These are phyloP conservation scores for Chloroclystis v-ata DNA, from an alignment of 2,888 invertebrate genomes.

Conservation along the genomic window DNA sequence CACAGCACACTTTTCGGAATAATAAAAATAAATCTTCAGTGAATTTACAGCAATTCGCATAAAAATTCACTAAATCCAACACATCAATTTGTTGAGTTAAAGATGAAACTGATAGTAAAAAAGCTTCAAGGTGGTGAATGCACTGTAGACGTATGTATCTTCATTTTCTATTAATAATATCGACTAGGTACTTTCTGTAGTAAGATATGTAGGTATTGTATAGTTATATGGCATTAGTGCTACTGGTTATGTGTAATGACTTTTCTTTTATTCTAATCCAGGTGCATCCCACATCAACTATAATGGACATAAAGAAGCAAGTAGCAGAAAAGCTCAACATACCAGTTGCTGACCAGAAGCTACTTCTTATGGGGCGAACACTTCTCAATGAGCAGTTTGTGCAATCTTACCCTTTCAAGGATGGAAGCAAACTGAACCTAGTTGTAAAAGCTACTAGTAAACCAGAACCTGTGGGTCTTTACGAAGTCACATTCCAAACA, in stretches of 20 bases:
- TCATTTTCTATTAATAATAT: background rate
- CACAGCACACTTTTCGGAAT: too few species aligned
- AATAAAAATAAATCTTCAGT: too few species aligned
- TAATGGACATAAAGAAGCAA: constrained; percentile 83
- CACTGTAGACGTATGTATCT: constrained; percentile 77
- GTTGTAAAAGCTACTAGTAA: constrained; percentile 84
- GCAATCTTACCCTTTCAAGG: constrained; percentile 84
- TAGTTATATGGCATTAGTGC: too few species aligned
- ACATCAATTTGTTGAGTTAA: constrained; percentile 22
- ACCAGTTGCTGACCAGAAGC: constrained; percentile 82
- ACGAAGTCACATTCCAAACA: constrained; percentile 76
- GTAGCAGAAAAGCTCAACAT: constrained; percentile 81
- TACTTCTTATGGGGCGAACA: constrained; percentile 84
- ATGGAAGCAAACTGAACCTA: constrained; percentile 85
- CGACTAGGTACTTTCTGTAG: too few species aligned
- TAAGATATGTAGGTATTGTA: too few species aligned
- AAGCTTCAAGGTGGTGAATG: constrained; percentile 85
- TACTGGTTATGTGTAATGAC: background rate
- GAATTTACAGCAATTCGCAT: too few species aligned
- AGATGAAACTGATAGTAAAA: constrained; percentile 86
- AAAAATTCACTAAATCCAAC: too few species aligned
- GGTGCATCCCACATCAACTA: constrained; percentile 77
- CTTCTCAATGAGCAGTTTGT: constrained; percentile 84
- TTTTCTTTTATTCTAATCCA: constrained; percentile 30
- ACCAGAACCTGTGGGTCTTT: constrained; percentile 81